Percentiles rank a stretch among this genome's conserved stretches.
phyloP scores from a whole-genome alignment of 2,888 invertebrate species.

The Drosophila longiperda region DNA sequence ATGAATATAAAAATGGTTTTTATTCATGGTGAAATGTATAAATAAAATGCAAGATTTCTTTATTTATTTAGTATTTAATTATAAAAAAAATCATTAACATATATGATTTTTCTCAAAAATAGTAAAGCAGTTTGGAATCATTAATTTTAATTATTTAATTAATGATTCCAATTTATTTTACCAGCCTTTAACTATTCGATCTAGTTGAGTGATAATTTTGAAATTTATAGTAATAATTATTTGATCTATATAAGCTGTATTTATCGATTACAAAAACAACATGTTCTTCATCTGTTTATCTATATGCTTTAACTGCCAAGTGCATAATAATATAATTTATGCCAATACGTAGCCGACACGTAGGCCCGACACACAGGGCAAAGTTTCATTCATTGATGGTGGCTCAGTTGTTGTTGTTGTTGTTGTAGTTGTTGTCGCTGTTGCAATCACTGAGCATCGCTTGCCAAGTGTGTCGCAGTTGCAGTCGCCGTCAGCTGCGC shows the following conservation, averaged over 20 bases:
- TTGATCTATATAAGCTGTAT: background rate
- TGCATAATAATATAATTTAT: conserved; percentile 65
- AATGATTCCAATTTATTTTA: background rate
- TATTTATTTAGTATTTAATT: background rate
- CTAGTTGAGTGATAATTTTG: background rate
- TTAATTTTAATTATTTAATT: too few species aligned
- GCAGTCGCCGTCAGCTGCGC: conserved; percentile 24
- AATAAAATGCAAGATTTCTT: background rate
- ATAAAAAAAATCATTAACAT: background rate
- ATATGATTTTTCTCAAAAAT: background rate
- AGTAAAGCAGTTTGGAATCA: rapidly evolving
- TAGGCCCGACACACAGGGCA: conserved; percentile 58
- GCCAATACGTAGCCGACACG: conserved; percentile 73
- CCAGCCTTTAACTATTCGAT: background rate
- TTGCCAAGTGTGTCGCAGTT: conserved; percentile 76
- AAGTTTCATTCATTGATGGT: conserved; percentile 74
- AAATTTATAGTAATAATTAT: background rate
- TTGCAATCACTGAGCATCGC: conserved; percentile 79
- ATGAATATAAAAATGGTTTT: background rate
- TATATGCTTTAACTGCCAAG: conserved; percentile 29
- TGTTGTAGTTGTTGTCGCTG: conserved; percentile 65
- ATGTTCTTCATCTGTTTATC: background rate
- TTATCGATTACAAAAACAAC: background rate
- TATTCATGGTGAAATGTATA: background rate
- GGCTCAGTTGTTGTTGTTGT: conserved; percentile 50